phyloP scores from a whole-genome alignment of 2,888 invertebrate species.

The Steinernema hermaphroditum region DNA sequence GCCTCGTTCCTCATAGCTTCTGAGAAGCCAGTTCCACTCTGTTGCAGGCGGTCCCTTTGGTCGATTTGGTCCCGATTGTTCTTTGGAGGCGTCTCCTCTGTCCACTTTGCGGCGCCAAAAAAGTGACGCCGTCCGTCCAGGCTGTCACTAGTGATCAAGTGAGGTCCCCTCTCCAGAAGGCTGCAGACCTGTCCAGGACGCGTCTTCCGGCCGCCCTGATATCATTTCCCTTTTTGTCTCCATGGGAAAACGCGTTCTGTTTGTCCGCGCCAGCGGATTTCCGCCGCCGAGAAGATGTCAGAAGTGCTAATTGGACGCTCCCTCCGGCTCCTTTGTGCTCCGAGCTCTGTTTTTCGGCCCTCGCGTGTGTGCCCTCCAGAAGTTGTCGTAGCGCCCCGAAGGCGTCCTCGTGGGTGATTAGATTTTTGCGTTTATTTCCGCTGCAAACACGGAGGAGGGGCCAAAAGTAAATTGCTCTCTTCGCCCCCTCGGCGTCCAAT shows the following conservation, averaged over 20 bases:
- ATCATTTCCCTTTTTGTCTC: neutral
- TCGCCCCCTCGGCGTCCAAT: constrained; percentile 21
- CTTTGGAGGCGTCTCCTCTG: neutral
- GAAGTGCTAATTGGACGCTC: constrained; percentile 9
- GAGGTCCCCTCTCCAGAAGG: too few relatives aligned
- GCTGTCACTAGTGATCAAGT: too few relatives aligned
- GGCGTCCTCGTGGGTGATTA: neutral
- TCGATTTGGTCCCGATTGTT: constrained; percentile 8
- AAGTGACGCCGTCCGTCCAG: constrained; percentile 8
- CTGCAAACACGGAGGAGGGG: constrained; percentile 13
- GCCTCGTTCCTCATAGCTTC: too few relatives aligned
- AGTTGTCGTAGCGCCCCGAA: neutral
- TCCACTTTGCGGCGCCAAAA: neutral
- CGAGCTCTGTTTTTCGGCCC: neutral
- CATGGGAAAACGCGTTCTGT: constrained; percentile 13
- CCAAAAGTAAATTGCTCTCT: constrained; percentile 25
- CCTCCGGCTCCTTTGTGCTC: neutral
- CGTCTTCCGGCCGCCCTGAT: neutral
- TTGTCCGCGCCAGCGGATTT: neutral
- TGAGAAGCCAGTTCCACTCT: neutral
- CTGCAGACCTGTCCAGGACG: too few relatives aligned
- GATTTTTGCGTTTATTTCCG: constrained; percentile 29
- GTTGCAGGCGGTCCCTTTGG: too few relatives aligned
- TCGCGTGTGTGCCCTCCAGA: neutral
- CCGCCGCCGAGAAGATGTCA: neutral